Conservation (phyloP, 2,888 invertebrate species). For the Lymantria monacha region DNA sequence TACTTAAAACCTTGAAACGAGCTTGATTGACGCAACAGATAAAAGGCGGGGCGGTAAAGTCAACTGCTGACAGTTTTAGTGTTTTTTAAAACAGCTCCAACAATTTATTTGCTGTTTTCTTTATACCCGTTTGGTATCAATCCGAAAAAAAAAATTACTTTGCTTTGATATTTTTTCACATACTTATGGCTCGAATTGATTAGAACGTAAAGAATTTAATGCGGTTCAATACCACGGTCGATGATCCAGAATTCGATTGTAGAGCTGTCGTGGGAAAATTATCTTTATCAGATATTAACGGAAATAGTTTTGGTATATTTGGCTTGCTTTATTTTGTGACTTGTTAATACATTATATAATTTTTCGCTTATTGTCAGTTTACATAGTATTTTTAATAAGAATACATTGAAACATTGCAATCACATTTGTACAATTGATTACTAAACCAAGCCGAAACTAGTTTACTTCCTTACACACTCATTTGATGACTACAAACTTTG, state of each 20-base stretch:
- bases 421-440: no score
- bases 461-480: no score
- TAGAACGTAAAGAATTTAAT: slow-evolving; percentile 75
- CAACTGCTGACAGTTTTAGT: slow-evolving; percentile 63
- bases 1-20: slow-evolving; percentile 52
- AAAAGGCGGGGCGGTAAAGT: slow-evolving; percentile 73
- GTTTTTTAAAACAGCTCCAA: slow-evolving; percentile 75
- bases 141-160: slow-evolving; percentile 55
- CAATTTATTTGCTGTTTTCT: slow-evolving; percentile 71
- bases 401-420: no score
- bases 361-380: slow-evolving; percentile 51
- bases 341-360: no score
- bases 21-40: slow-evolving; percentile 75
- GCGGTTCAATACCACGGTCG: slow-evolving; percentile 57
- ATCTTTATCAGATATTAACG: slow-evolving; percentile 61
- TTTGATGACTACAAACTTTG: no score
- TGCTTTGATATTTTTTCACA: slow-evolving; percentile 59
- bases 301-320: slow-evolving; percentile 48
- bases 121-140: slow-evolving; percentile 45
- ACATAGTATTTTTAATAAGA: slow-evolving; percentile 22
- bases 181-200: slow-evolving; percentile 54
- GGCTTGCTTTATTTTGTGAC: no score
- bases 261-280: slow-evolving; percentile 56
- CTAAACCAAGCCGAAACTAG: no score
- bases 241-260: slow-evolving; percentile 51